Conservation (phyloP, 2,113 vertebrate species). For the Carollia perspicillata region DNA sequence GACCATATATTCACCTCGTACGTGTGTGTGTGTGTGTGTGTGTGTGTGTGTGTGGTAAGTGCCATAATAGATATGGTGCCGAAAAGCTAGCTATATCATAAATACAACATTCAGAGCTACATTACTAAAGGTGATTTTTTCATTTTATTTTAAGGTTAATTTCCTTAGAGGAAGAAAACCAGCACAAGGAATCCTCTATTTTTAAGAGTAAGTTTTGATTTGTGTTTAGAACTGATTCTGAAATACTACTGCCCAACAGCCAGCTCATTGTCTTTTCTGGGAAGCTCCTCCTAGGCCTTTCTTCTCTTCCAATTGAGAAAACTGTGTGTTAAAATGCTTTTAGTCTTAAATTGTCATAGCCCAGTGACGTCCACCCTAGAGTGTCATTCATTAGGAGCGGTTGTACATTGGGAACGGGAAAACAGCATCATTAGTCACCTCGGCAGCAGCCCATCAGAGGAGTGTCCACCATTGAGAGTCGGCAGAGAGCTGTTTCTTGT, state of each 20-base stretch:
- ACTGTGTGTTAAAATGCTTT: background rate
- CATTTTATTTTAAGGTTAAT: slow-evolving; percentile 87
- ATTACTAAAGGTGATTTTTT: background rate
- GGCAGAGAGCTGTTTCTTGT: background rate
- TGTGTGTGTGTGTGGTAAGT: background rate
- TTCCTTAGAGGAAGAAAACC: slow-evolving; percentile 87
- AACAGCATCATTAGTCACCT: background rate
- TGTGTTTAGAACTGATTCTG: slow-evolving; percentile 13
- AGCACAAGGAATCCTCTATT: slow-evolving; percentile 74
- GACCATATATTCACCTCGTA: background rate
- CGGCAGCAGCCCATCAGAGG: background rate
- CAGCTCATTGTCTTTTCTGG: background rate
- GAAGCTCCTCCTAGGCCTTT: background rate
- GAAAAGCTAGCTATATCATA: background rate
- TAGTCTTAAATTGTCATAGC: background rate
- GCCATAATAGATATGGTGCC: background rate
- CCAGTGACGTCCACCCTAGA: background rate
- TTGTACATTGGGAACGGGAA: background rate
- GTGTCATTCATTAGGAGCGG: background rate
- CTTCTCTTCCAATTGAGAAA: background rate
- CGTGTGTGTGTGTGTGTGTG: background rate
- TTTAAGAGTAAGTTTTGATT: slow-evolving; percentile 61
- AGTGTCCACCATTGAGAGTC: background rate
- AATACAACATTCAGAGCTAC: background rate
- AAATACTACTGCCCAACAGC: background rate